phyloP scores from a whole-genome alignment of 2,113 vertebrate species.

The Thryonomys swinderianus region DNA sequence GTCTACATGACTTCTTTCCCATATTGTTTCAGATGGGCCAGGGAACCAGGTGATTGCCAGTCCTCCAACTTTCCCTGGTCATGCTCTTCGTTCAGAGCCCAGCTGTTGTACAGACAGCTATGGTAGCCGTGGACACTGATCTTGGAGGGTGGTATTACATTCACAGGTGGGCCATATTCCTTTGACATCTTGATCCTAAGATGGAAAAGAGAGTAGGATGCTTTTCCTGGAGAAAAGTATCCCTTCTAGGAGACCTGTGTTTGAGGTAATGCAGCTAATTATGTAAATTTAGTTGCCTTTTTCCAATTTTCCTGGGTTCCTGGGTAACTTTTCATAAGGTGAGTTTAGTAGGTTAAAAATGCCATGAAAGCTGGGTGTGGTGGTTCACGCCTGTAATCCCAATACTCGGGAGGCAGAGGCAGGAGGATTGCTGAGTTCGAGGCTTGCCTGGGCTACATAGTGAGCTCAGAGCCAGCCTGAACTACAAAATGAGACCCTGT shows the following conservation, averaged over 20 bases:
- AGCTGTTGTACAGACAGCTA: neutral
- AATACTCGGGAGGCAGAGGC: too few species aligned
- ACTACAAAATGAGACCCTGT: too few species aligned
- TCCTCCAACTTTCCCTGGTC: neutral
- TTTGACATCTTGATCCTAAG: neutral
- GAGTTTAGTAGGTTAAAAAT: neutral
- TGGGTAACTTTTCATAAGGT: slow-evolving; percentile 3
- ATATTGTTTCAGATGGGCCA: neutral
- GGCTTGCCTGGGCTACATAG: too few species aligned
- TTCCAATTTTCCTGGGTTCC: neutral
- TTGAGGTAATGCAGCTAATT: neutral
- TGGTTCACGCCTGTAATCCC: too few species aligned
- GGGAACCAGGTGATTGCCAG: neutral
- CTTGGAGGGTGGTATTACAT: neutral
- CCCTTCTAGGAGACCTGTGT: neutral
- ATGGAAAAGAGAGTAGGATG: neutral
- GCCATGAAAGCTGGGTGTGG: too few species aligned
- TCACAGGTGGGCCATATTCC: neutral
- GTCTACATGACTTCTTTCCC: neutral
- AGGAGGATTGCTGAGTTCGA: too few species aligned
- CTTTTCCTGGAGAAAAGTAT: neutral
- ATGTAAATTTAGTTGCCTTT: neutral
- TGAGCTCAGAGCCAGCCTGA: too few species aligned
- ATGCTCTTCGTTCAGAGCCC: neutral
- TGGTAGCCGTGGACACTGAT: neutral